Base-by-base conservation (phyloP, 2,888 invertebrate species). In the Eilema griseolum region DNA sequence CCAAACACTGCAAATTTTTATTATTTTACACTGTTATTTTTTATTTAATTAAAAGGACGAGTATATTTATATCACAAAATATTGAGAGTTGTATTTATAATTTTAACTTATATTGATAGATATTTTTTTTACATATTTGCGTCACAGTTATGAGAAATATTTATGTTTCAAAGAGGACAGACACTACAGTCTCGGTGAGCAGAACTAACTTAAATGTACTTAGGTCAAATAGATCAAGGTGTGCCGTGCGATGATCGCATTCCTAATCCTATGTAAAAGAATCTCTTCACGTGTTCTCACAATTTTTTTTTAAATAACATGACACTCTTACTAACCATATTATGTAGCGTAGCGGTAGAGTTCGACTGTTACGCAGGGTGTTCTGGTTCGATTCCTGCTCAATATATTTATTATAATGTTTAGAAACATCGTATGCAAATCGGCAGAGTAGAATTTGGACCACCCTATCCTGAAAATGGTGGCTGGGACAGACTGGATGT, bases 201-300 rank as follows among this genome's bases (percentile, higher is more conserved):
- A 65, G 71, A 72, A 31, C 65, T 56, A 23, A 69, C 33, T 61
- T 52, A 71, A 82, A 71, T 80, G 78, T 56, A 56, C 31, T 62
- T 63, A 28, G 20, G 4, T 14, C 8, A 72, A 67, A 59, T 63
- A 62, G 10, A 70, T 4, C 24, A n/a, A 62, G 24, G 62, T 33
- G 28, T 46, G 65, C 64, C 46, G 46, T 52, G n/a, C n/a, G 52
- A 52, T 52, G 52, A 52, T 52, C 52, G n/a, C 10, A 52, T 28
- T 59, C 59, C 0, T 59, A 59, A 24, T 14, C 1, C 46, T 1
- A 0, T 41, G 16, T 16, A 2, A 12, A 41, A 37, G 41, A 41
- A 41, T 41, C 16, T 46, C 46, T 46, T 46, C 46, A 20, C 46
- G 16, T 46, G 0, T 20, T 20, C 41, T 4, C 46, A 46, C 12